phyloP scores from a whole-genome alignment of 2,797 vertebrate species.

The Labeo calbasu region DNA sequence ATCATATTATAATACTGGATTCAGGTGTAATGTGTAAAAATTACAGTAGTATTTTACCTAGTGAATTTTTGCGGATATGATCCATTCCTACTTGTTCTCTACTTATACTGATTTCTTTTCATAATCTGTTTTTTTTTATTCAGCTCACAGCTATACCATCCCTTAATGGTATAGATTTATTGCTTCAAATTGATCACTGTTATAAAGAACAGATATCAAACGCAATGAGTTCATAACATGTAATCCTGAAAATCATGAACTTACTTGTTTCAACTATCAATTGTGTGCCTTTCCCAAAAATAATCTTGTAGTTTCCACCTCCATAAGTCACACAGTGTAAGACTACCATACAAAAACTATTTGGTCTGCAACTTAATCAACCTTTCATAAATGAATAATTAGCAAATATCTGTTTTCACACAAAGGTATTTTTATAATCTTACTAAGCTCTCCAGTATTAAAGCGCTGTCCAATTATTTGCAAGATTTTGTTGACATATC shows the following conservation, averaged over 20 bases:
- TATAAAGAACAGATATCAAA: not conserved
- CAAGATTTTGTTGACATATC: not conserved
- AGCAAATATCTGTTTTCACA: not conserved
- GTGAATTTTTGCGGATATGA: not conserved
- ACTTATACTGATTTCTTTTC: not conserved
- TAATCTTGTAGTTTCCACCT: conserved; percentile 21
- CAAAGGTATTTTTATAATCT: not conserved
- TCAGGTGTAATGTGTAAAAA: not conserved
- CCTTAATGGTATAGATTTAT: not conserved
- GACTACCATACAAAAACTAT: not conserved
- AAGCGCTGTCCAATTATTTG: not conserved
- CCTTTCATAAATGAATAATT: not conserved
- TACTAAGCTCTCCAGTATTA: not conserved
- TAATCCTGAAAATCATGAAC: not conserved
- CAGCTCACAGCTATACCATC: not conserved
- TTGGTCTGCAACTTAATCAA: not conserved
- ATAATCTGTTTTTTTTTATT: not conserved
- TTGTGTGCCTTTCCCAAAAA: conserved; percentile 22
- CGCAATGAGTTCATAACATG: not conserved
- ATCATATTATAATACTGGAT: not conserved
- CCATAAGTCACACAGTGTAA: conserved; percentile 35
- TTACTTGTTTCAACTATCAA: conserved; percentile 41
- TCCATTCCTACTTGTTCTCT: not conserved
- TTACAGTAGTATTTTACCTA: not conserved
- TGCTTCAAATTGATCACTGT: not conserved